phyloP scores from a whole-genome alignment of 2,888 invertebrate species.

The Ypsolopha scabrella region DNA sequence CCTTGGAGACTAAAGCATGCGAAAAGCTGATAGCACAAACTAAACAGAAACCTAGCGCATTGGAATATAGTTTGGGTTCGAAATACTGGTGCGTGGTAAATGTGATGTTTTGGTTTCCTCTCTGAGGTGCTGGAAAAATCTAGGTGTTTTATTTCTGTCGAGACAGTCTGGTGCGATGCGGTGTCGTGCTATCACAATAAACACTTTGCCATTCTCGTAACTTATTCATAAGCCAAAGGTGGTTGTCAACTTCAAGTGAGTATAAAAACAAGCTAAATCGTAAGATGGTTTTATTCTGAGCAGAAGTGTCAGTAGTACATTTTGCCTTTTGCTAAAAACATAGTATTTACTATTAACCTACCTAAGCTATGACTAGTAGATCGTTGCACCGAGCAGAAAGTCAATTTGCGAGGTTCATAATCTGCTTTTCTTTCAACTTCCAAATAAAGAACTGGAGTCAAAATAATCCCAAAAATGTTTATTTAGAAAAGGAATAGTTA shows the following conservation, averaged over 20 bases:
- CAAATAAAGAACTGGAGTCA: too few species aligned
- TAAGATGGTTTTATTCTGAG: too few species aligned
- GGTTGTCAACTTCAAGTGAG: conserved; percentile 18
- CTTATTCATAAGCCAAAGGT: conserved; percentile 54
- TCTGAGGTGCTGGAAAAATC: conserved; percentile 59
- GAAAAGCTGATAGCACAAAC: conserved; percentile 11
- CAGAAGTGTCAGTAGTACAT: too few species aligned
- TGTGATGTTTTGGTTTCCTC: conserved; percentile 7
- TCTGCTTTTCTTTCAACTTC: too few species aligned
- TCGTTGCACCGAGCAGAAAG: too few species aligned
- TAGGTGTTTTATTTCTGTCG: conserved; percentile 63
- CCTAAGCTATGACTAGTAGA: too few species aligned
- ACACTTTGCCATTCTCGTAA: conserved; percentile 48
- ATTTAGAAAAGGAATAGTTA: too few species aligned
- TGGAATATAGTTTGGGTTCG: background rate
- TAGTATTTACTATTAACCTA: too few species aligned
- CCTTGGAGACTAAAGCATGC: conserved; percentile 24
- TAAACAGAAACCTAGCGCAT: background rate
- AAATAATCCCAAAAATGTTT: too few species aligned
- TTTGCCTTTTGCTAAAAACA: too few species aligned
- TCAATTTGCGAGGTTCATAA: too few species aligned
- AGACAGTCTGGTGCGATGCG: conserved; percentile 35
- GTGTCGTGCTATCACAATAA: conserved; percentile 55
- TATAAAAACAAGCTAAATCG: conserved; percentile 2
- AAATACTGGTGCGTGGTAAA: background rate